Conservation (phyloP, 2,888 invertebrate species). For the Euplagia quadripunctaria region DNA sequence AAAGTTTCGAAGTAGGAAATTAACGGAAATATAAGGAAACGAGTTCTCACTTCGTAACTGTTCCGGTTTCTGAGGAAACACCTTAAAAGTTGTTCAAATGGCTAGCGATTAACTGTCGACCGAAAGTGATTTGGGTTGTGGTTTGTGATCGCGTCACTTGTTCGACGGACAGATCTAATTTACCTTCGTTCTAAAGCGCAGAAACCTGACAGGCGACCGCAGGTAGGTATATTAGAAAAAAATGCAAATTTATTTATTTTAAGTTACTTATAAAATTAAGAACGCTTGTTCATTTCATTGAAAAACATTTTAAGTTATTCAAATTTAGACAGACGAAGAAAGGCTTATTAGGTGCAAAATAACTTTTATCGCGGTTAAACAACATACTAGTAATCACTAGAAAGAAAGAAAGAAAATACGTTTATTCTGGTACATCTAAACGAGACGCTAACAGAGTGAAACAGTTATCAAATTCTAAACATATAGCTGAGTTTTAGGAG, state of each 20-base stretch:
- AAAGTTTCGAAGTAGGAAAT: conserved; percentile 31
- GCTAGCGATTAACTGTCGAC: conserved; percentile 16
- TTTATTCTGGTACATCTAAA: too few relatives aligned
- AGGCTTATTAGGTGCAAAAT: background rate
- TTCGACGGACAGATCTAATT: conserved; percentile 30
- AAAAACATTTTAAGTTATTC: background rate
- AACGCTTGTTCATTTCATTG: background rate
- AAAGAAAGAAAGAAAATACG: too few relatives aligned
- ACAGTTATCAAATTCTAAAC: too few relatives aligned
- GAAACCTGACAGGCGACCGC: conserved; percentile 7
- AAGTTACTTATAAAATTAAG: conserved; percentile 14
- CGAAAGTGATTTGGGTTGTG: conserved; percentile 34
- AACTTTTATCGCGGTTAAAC: background rate
- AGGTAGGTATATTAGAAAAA: background rate
- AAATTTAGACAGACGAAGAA: background rate
- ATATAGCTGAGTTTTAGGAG: too few relatives aligned
- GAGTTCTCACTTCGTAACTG: conserved; percentile 9
- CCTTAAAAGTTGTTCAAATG: conserved; percentile 17
- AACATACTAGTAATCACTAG: too few relatives aligned
- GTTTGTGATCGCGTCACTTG: conserved; percentile 18
- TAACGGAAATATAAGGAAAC: conserved; percentile 21
- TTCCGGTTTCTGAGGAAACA: conserved; percentile 21
- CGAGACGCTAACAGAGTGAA: too few relatives aligned
- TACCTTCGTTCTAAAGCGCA: conserved; percentile 26
- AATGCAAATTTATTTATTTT: too few relatives aligned